These are phyloP conservation scores for Drymonia ruficornis DNA, from an alignment of 2,888 invertebrate genomes.

Conservation along the genomic window DNA sequence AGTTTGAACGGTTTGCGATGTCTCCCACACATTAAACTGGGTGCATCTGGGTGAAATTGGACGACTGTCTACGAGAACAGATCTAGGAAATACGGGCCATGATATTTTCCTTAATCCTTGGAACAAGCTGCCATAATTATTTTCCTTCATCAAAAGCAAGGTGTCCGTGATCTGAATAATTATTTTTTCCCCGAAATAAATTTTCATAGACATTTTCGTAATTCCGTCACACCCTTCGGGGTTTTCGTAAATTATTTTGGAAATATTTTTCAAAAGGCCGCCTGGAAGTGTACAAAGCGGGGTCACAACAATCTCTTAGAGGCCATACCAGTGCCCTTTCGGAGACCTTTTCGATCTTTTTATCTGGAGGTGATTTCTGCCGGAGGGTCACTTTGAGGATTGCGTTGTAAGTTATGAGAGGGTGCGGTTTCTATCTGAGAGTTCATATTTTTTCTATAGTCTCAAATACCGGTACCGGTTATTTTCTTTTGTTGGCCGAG, in stretches of 20 bases:
- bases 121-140: neutral
- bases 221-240: neutral
- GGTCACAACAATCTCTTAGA: slow-evolving; percentile 41
- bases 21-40: no score
- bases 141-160: slow-evolving; percentile 2
- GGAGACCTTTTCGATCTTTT: slow-evolving; percentile 37
- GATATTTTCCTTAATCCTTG: neutral
- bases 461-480: no score
- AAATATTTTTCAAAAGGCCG: slow-evolving; percentile 34
- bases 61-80: no score
- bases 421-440: slow-evolving; percentile 10
- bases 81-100: no score
- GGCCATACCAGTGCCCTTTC: slow-evolving; percentile 21
- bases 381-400: slow-evolving; percentile 27
- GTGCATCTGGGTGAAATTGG: no score
- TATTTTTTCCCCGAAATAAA: slow-evolving; percentile 1
- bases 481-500: no score
- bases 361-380: slow-evolving; percentile 48
- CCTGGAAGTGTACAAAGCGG: slow-evolving; percentile 38
- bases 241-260: slow-evolving; percentile 39
- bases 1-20: no score
- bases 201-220: neutral
- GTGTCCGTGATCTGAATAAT: neutral
- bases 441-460: no score
- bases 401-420: slow-evolving; percentile 16